A percentile compares a stretch with the other conserved stretches of the same genome.
These are phyloP conservation scores for Carduelis carduelis DNA, from an alignment of 2,797 vertebrate genomes.

Conservation along the genomic window DNA sequence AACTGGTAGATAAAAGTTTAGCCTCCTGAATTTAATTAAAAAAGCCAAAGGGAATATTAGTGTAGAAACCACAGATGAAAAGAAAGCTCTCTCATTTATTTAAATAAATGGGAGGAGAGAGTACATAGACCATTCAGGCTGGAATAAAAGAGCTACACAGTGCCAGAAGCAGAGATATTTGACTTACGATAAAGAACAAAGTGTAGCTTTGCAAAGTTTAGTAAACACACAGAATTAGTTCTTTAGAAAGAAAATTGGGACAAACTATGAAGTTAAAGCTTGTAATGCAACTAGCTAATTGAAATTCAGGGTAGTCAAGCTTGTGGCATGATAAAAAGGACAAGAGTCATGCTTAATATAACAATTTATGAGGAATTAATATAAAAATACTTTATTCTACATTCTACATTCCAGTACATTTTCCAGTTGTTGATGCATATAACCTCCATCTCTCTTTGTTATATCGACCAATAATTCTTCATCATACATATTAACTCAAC, in stretches of 20 bases:
- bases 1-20: neutral
- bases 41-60: neutral
- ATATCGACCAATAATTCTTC: neutral
- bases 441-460: neutral
- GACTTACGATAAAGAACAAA: neutral
- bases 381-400: neutral
- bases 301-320: neutral
- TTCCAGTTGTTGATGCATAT: neutral
- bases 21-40: slow-evolving; percentile 1
- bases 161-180: slow-evolving; percentile 18
- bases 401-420: neutral
- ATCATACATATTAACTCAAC: neutral
- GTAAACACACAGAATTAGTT: neutral
- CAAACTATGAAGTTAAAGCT: neutral
- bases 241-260: neutral
- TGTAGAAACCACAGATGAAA: neutral
- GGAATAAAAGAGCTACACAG: neutral
- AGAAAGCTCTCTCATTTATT: neutral
- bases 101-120: neutral
- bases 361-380: neutral
- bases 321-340: neutral
- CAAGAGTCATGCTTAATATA: neutral
- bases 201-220: neutral
- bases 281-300: slow-evolving; percentile 3
- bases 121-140: neutral